Base-by-base conservation (phyloP, 2,797 vertebrate genomes). In the Tapera naevia region DNA sequence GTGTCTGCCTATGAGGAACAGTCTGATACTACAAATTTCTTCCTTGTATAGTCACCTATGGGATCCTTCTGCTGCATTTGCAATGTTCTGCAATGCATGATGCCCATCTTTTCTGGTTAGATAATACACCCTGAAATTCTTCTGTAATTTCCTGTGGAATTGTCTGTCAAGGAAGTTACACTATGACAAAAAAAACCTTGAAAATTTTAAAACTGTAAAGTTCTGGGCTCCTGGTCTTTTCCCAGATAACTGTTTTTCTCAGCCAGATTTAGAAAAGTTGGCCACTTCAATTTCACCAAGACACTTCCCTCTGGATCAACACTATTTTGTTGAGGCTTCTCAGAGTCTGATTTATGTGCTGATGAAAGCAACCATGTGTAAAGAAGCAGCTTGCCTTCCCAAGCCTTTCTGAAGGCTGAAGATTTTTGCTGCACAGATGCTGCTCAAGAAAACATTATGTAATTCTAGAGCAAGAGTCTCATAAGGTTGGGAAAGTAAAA, bases 311-410 rank as follows among this genome's bases (percentile, higher is more conserved):
- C 4, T 22, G 66, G 69, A 84, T 45, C 76, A 86, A 50, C 37
- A 61, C n/a, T 0, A 8, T 46, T 80, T 66, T 3, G 1, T 64
- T 16, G n/a, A 54, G 71, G 43, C 62, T 74, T 79, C 64, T 87
- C 39, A 62, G 67, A 48, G 37, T 2, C 51, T 88, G 88, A 91
- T 91, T 94, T 96, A 93, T 88, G 54, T 75, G 43, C 83, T 90
- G 94, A 86, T 85, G 90, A 93, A 94, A 94, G 51, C 66, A 88
- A 73, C 39, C 69, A 94, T 14, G 19, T 94, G 76, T 95, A 88
- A 84, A 82, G 88, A 88, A 91, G 62, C 86, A 92, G 89, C 72
- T 58, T 86, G 82, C 67, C 80, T 94, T 92, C 66, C 66, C 86
- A 66, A 84, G 73, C 28, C 18, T 90, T 93, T 88, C 73, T 84